Evolutionary conservation across 2,113 vertebrate genomes (phyloP), one percentile per base, ranked within the genome.

Genomic region (Oenanthe oenanthe): DNA sequence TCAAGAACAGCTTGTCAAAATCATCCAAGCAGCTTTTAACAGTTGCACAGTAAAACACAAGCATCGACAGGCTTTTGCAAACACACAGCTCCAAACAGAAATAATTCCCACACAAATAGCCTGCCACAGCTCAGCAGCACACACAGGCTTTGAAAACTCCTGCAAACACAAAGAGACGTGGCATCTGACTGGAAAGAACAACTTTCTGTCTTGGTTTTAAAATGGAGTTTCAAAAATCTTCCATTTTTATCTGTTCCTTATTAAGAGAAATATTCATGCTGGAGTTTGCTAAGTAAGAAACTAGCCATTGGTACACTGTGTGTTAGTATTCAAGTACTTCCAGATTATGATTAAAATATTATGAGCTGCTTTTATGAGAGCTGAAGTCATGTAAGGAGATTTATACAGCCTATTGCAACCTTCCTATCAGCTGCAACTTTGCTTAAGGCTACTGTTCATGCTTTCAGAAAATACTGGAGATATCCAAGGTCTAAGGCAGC

Each of bases 331-430:
- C 63, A 88, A 93, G 45, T 56, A 70, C 63, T 94, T 88, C 60
- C 90, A 94, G 91, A 96, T 84, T 84, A 90, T 42, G 57, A 95
- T 88, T 96, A 80, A 95, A 96, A 90, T 90, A 93, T 94, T 96
- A 94, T 72, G 72, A 94, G 79, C 56, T 86, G 80, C 48, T 96
- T 94, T 95, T 94, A 94, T 36, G 75, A 86, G 88, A 93, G 43
- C 72, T 96, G 81, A 92, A 97, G 65, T 94, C 57, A 72, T 81
- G 57, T 88, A 92, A 90, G 75, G 78, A 93, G 85, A 92, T 93
- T 95, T 96, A 95, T 94, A 88, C 9, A 78, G 83, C 68, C 82
- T 62, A 88, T 38, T 93, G 92, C 79, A 92, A 92, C 79, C 68
- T 91, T 81, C 65, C 90, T 92, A 90, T 93, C 92, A 75, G 70